Evolutionary conservation across 2,888 invertebrate genomes (phyloP).

Genomic region (Dynastes maya): DNA sequence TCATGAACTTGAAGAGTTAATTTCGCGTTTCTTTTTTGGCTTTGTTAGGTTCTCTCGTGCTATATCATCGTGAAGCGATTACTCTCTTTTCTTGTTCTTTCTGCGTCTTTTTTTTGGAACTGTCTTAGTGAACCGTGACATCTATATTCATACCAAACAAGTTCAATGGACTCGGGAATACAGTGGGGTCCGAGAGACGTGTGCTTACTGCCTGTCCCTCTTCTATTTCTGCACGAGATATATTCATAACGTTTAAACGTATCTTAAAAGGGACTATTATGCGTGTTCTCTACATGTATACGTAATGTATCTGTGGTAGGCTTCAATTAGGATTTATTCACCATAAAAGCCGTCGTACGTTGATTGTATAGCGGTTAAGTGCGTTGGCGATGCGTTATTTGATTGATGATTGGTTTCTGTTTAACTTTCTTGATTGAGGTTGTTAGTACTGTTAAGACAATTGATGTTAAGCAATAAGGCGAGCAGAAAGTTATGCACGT

Average conservation of each 20-base stretch:
- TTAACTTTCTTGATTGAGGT: too few relatives aligned
- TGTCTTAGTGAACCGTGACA: slow-evolving; percentile 35
- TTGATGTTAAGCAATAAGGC: too few relatives aligned
- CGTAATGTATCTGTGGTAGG: not conserved
- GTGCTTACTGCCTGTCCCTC: not conserved
- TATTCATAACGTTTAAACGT: slow-evolving; percentile 4
- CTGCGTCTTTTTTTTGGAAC: too few relatives aligned
- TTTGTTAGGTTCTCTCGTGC: too few relatives aligned
- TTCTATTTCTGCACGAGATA: slow-evolving; percentile 23
- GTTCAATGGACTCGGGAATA: slow-evolving; percentile 20
- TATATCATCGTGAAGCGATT: not conserved
- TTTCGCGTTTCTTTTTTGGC: too few relatives aligned
- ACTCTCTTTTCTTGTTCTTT: not conserved
- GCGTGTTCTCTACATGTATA: not conserved
- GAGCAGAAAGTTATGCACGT: too few relatives aligned
- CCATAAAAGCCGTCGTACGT: not conserved
- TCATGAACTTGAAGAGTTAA: too few relatives aligned
- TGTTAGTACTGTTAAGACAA: too few relatives aligned
- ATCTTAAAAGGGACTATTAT: slow-evolving; percentile 3
- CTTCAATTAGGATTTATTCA: slow-evolving; percentile 12
- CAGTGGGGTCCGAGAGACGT: slow-evolving; percentile 2
- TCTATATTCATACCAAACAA: slow-evolving; percentile 27
- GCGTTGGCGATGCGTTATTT: too few relatives aligned
- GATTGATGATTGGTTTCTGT: too few relatives aligned
- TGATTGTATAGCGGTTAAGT: too few relatives aligned